These are phyloP conservation scores for Mesocentrotus franciscanus DNA, from an alignment of 53 echinoderm and acorn worm genomes.

Conservation along the genomic window DNA sequence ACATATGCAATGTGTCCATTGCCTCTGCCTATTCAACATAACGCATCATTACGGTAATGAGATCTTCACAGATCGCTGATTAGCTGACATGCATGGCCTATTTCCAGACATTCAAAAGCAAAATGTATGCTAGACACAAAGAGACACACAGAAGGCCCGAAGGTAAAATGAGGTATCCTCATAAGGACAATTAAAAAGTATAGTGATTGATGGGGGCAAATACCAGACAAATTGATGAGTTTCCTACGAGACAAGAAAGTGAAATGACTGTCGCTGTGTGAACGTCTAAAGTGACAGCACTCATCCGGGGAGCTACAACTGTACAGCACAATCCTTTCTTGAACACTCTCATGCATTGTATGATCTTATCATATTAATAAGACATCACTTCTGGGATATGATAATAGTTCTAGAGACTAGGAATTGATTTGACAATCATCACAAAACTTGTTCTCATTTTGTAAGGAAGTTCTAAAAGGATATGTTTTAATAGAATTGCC, in stretches of 20 bases:
- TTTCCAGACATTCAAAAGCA: background rate
- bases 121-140: background rate
- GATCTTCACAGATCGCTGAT: background rate
- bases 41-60: background rate
- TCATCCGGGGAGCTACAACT: background rate
- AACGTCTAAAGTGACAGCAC: background rate
- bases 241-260: background rate
- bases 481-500: no score
- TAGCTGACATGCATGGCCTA: background rate
- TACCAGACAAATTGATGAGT: constrained; percentile 2
- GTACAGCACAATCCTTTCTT: background rate
- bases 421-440: background rate
- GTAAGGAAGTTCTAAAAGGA: no score
- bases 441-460: background rate
- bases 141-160: background rate
- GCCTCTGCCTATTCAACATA: background rate
- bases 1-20: background rate
- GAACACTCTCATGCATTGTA: background rate
- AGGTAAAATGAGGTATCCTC: background rate
- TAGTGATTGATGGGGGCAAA: background rate
- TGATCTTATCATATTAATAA: no score
- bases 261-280: background rate
- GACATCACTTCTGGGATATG: background rate
- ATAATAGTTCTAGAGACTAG: background rate
- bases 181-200: constrained; percentile 7